Percentiles rank a stretch among this genome's conserved stretches.
These are phyloP conservation scores for Rhinoraja longicauda DNA, from an alignment of 2,797 vertebrate genomes.

Conservation along the genomic window DNA sequence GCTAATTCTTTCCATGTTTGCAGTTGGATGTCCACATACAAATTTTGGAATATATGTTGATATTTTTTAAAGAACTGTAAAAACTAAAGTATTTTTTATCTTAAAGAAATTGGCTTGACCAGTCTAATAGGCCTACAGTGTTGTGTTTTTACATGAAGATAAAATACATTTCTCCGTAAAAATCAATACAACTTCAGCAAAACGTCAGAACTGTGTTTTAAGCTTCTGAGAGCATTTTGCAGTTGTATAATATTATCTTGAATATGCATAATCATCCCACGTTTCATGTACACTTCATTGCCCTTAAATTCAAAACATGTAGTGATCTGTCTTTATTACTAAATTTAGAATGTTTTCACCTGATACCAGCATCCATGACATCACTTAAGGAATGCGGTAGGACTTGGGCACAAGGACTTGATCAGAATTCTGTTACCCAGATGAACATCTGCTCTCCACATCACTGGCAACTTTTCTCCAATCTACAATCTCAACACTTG, in stretches of 20 bases:
- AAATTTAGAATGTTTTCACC: neutral
- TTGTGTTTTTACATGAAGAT: too few relatives aligned
- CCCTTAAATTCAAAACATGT: neutral
- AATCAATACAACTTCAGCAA: neutral
- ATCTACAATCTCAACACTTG: neutral
- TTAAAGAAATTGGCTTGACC: neutral
- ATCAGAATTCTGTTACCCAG: neutral
- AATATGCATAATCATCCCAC: neutral
- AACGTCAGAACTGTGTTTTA: neutral
- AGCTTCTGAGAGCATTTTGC: neutral
- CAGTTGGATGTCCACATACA: neutral
- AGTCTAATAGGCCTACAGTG: too few relatives aligned
- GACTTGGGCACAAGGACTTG: neutral
- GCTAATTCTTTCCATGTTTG: conserved; percentile 28
- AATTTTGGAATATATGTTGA: conserved; percentile 6
- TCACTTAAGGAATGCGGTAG: neutral
- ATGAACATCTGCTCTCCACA: neutral
- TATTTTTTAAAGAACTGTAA: neutral
- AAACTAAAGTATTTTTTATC: neutral
- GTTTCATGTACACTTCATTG: neutral
- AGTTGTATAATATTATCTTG: neutral
- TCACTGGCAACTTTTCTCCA: neutral
- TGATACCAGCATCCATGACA: neutral
- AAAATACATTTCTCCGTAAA: neutral
- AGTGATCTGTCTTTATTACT: neutral